Evolutionary conservation across 2,797 vertebrate species (phyloP).

Genomic region (Somateria mollissima): DNA sequence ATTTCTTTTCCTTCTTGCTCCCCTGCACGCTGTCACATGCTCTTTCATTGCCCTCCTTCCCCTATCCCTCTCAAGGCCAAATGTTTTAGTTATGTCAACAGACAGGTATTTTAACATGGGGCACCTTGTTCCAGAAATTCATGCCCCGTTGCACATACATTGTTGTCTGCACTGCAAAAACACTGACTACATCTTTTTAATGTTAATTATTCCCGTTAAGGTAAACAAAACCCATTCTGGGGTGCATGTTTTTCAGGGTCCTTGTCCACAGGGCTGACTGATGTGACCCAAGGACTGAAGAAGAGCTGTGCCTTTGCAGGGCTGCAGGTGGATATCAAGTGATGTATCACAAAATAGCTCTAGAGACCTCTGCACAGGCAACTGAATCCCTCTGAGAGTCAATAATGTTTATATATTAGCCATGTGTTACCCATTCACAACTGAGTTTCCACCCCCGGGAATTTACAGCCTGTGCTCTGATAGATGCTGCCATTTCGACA

Average conservation of each 20-base stretch:
- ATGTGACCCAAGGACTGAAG: neutral
- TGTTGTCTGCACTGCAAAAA: neutral
- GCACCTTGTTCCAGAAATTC: slow-evolving; percentile 23
- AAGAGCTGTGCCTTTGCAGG: neutral
- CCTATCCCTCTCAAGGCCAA: neutral
- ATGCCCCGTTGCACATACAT: slow-evolving; percentile 6
- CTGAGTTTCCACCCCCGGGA: neutral
- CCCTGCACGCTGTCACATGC: neutral
- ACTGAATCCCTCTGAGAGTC: neutral
- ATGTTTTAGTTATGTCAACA: neutral
- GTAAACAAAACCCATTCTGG: neutral
- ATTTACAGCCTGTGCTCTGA: neutral
- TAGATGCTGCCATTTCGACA: neutral
- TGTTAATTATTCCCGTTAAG: neutral
- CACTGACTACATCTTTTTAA: neutral
- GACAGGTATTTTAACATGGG: slow-evolving; percentile 5
- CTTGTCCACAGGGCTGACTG: neutral
- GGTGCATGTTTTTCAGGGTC: neutral
- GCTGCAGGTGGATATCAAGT: neutral
- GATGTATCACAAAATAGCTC: neutral
- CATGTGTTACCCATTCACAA: neutral
- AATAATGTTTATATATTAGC: neutral
- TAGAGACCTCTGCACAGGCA: neutral
- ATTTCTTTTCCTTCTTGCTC: neutral
- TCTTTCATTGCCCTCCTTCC: neutral